Evolutionary conservation across 2,888 invertebrate genomes (phyloP).

Genomic region (Patella depressa): DNA sequence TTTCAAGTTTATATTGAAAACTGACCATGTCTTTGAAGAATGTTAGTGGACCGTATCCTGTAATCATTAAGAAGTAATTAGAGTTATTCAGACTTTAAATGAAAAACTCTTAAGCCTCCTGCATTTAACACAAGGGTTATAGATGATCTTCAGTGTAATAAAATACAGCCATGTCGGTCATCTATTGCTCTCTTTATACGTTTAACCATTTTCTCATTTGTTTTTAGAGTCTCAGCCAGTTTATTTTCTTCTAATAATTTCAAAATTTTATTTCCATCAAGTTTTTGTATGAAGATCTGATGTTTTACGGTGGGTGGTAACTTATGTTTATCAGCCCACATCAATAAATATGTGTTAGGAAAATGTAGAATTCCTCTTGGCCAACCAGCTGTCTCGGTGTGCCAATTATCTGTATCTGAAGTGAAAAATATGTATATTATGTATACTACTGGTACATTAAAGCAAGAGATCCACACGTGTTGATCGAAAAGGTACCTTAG

Average conservation of each 20-base stretch:
- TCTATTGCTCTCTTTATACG: conserved; percentile 30
- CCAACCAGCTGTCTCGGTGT: conserved; percentile 42
- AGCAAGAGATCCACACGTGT: no score
- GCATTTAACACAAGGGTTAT: no score
- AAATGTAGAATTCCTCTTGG: conserved; percentile 32
- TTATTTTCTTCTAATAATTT: conserved; percentile 24
- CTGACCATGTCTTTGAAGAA: no score
- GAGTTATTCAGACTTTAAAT: not conserved
- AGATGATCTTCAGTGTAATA: not conserved
- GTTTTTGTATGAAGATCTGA: conserved; percentile 30
- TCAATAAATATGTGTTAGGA: conserved; percentile 38
- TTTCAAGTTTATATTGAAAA: no score
- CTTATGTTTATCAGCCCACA: conserved; percentile 41
- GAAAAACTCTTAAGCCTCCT: not conserved
- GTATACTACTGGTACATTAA: no score
- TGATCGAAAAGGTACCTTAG: no score
- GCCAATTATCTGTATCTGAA: conserved; percentile 30
- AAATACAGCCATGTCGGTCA: conserved; percentile 16
- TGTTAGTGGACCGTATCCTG: no score
- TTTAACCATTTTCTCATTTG: conserved; percentile 27
- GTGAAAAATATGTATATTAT: not conserved
- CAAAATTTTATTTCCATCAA: conserved; percentile 34
- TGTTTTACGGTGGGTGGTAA: conserved; percentile 30
- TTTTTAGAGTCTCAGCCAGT: conserved; percentile 22
- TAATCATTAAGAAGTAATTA: no score